Conservation (phyloP, 2,888 invertebrate species). For the Chrysina gloriosa region DNA sequence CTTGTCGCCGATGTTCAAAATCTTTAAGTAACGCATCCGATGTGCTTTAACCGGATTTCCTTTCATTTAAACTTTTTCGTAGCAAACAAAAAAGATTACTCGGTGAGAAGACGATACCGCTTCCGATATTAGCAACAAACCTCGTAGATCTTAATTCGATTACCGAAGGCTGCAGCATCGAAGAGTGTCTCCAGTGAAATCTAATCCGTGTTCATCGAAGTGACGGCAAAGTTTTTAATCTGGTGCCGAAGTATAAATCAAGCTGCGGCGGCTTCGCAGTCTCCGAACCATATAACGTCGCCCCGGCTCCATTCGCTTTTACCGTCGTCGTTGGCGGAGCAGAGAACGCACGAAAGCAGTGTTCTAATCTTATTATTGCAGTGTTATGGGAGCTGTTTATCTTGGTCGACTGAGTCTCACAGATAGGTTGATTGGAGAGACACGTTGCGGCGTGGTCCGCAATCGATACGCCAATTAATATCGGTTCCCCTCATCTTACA, state of each 20-base stretch:
- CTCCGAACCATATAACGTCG: neutral
- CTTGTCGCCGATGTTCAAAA: too few relatives aligned
- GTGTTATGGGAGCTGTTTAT: constrained; percentile 46
- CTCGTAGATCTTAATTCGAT: constrained; percentile 14
- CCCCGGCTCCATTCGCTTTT: neutral
- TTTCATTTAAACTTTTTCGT: neutral
- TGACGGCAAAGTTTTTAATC: constrained; percentile 39
- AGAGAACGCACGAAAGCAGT: constrained; percentile 33
- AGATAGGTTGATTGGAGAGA: constrained; percentile 45
- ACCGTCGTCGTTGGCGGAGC: neutral
- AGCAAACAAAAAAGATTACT: neutral
- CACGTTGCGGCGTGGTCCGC: constrained; percentile 15
- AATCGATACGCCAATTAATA: constrained; percentile 43
- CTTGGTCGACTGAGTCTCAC: constrained; percentile 44
- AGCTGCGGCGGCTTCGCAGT: neutral
- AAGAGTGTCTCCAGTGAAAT: constrained; percentile 29
- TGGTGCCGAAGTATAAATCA: constrained; percentile 35
- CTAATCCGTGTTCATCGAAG: constrained; percentile 39
- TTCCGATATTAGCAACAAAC: constrained; percentile 12
- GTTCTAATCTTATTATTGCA: constrained; percentile 44
- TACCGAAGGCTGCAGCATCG: constrained; percentile 9
- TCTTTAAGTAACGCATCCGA: too few relatives aligned
- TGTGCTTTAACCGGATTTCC: neutral
- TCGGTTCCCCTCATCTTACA: constrained; percentile 36
- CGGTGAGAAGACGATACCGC: neutral